A percentile compares a stretch with the other conserved stretches of the same genome.
Conservation (phyloP, 2,113 vertebrate genomes). For the Pelecanus crispus region DNA sequence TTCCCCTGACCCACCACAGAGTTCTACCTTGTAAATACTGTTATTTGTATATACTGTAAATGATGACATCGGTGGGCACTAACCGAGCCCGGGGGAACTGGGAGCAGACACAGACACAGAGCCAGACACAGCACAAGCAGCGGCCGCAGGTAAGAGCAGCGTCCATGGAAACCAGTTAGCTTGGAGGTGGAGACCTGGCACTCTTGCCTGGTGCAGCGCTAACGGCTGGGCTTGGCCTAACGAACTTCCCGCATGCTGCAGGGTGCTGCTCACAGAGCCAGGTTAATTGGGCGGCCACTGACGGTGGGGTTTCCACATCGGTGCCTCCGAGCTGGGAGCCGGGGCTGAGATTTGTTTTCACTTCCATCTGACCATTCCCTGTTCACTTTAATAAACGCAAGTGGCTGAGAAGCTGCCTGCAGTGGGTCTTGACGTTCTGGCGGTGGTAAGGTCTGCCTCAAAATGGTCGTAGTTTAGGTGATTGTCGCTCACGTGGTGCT, state of each 20-base stretch:
- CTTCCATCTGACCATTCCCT: neutral
- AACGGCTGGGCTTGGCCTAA: neutral
- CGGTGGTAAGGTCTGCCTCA: neutral
- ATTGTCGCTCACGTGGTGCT: neutral
- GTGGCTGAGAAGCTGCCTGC: neutral
- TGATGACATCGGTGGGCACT: slow-evolving; percentile 98
- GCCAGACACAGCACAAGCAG: slow-evolving; percentile 93
- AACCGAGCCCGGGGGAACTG: slow-evolving; percentile 93
- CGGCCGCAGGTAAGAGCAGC: slow-evolving; percentile 81
- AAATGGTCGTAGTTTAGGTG: neutral
- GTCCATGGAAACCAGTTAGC: neutral
- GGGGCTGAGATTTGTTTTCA: neutral
- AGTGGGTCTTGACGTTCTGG: too few species aligned
- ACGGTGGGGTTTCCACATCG: fast-evolving
- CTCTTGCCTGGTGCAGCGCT: neutral
- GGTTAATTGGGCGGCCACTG: neutral
- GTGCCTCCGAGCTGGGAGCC: neutral
- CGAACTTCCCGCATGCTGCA: fast-evolving
- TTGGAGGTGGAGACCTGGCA: neutral
- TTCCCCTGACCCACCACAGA: slow-evolving; percentile 66
- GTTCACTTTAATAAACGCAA: fast-evolving
- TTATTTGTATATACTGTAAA: slow-evolving; percentile 99
- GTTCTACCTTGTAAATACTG: slow-evolving; percentile 99
- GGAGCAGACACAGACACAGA: slow-evolving; percentile 96
- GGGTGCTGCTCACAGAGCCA: neutral